Percentiles rank a stretch among this genome's conserved stretches.
These are phyloP conservation scores for Nomada flava DNA, from an alignment of 2,888 invertebrate genomes.

Conservation along the genomic window DNA sequence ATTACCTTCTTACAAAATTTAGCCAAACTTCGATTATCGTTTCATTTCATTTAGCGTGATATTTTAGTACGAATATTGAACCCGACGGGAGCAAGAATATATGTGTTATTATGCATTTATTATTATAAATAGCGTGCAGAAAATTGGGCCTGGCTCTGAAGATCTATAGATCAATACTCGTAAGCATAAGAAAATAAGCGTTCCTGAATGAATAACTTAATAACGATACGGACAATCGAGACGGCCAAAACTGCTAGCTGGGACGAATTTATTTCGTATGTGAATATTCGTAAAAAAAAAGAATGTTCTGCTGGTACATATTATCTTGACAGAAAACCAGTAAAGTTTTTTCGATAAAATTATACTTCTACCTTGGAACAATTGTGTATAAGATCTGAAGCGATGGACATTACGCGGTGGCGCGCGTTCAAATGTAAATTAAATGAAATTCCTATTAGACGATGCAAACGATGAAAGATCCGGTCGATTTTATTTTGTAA, in stretches of 20 bases:
- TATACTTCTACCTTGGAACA: slow-evolving; percentile 52
- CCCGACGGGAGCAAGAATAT: not conserved
- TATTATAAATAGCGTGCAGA: not conserved
- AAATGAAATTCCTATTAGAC: not conserved
- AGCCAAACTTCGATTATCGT: too few relatives aligned
- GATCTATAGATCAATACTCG: slow-evolving; percentile 19
- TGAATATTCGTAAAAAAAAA: slow-evolving; percentile 6
- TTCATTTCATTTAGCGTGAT: too few relatives aligned
- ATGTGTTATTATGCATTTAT: not conserved
- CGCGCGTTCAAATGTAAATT: slow-evolving; percentile 50
- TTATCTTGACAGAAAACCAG: slow-evolving; percentile 37
- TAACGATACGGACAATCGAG: slow-evolving; percentile 64
- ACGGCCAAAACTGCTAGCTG: slow-evolving; percentile 44
- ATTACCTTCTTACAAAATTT: too few relatives aligned
- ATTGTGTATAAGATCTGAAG: slow-evolving; percentile 41
- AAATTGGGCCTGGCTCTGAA: slow-evolving; percentile 36
- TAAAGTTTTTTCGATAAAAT: slow-evolving; percentile 44
- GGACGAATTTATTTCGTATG: slow-evolving; percentile 26
- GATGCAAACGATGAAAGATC: not conserved
- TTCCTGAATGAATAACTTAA: slow-evolving; percentile 53
- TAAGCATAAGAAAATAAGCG: slow-evolving; percentile 49
- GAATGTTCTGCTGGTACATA: not conserved
- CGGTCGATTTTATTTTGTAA: slow-evolving; percentile 13
- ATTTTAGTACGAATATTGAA: not conserved
- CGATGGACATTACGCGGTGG: slow-evolving; percentile 29